A percentile compares a stretch with the other conserved stretches of the same genome.
phyloP scores from a whole-genome alignment of 2,888 invertebrate genomes.

The Caenorhabditis afra region DNA sequence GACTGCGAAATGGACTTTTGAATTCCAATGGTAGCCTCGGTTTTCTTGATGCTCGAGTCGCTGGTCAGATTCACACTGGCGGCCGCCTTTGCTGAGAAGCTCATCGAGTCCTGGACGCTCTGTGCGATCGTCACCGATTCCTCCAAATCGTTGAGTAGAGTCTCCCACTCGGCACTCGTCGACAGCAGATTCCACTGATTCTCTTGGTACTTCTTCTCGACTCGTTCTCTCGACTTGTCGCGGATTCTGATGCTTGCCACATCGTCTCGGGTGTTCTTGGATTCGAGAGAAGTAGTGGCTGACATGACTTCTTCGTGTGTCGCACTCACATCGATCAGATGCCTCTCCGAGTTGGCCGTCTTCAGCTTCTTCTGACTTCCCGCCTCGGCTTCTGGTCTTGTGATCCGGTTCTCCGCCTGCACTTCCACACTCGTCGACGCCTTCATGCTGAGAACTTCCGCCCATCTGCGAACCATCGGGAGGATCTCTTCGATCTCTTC shows the following conservation, averaged over 20 bases:
- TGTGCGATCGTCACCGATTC: constrained; percentile 68
- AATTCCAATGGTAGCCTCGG: constrained; percentile 13
- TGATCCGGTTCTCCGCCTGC: constrained; percentile 16
- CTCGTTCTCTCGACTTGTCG: constrained; percentile 61
- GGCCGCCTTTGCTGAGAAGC: constrained; percentile 59
- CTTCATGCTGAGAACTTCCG: constrained; percentile 60
- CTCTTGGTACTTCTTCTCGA: constrained; percentile 63
- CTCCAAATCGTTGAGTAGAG: constrained; percentile 72
- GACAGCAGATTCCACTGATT: constrained; percentile 68
- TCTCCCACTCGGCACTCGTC: constrained; percentile 70
- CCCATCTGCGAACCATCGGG: constrained; percentile 63
- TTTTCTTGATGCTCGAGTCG: constrained; percentile 40
- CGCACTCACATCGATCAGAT: constrained; percentile 22
- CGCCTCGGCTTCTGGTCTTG: constrained; percentile 22
- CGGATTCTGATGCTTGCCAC: constrained; percentile 57
- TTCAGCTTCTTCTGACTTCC: constrained; percentile 40
- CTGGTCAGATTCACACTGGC: constrained; percentile 28
- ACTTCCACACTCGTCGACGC: constrained; percentile 52
- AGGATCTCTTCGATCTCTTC: constrained; percentile 62
- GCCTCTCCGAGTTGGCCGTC: constrained; percentile 38
- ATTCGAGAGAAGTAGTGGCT: constrained; percentile 37
- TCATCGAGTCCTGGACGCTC: constrained; percentile 63
- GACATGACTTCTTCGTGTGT: constrained; percentile 42
- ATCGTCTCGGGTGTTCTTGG: constrained; percentile 30
- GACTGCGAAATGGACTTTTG: constrained; percentile 56